These are phyloP conservation scores for Corapipo altera DNA, from an alignment of 2,113 vertebrate species.

Conservation along the genomic window DNA sequence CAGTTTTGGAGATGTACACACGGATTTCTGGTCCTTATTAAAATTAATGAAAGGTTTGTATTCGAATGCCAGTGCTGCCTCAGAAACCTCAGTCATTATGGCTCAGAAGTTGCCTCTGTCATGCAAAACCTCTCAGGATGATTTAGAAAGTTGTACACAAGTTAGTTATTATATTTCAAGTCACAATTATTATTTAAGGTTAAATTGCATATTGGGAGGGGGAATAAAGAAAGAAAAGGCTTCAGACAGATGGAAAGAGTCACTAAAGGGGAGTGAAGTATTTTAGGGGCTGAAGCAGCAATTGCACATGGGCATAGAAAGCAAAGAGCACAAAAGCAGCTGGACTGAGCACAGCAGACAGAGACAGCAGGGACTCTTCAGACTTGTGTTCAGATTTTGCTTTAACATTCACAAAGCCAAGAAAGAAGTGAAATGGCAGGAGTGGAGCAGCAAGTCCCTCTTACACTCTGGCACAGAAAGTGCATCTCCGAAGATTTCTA, in stretches of 20 bases:
- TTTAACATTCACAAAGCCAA: not conserved
- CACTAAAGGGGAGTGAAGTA: not conserved
- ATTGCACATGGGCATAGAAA: not conserved
- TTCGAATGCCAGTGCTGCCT: not conserved
- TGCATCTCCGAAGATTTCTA: conserved; percentile 14
- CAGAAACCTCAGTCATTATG: conserved; percentile 30
- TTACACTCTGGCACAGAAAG: not conserved
- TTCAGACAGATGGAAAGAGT: not conserved
- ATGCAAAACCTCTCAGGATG: not conserved
- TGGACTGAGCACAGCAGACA: not conserved
- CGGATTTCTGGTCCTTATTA: conserved; percentile 33
- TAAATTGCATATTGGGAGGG: not conserved
- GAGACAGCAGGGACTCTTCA: not conserved
- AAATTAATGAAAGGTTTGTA: conserved; percentile 58
- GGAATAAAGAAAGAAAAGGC: not conserved
- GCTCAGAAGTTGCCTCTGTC: conserved; percentile 29
- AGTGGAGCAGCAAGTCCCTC: not conserved
- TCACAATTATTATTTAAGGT: not conserved
- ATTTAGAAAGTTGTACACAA: not conserved
- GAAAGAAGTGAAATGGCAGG: not conserved
- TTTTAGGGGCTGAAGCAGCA: not conserved
- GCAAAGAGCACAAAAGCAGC: not conserved
- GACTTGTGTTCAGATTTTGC: not conserved
- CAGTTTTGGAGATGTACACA: not conserved
- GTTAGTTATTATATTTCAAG: not conserved